Evolutionary conservation across 2,888 invertebrate species (phyloP).

Genomic region (Leptinotarsa tumamoca): DNA sequence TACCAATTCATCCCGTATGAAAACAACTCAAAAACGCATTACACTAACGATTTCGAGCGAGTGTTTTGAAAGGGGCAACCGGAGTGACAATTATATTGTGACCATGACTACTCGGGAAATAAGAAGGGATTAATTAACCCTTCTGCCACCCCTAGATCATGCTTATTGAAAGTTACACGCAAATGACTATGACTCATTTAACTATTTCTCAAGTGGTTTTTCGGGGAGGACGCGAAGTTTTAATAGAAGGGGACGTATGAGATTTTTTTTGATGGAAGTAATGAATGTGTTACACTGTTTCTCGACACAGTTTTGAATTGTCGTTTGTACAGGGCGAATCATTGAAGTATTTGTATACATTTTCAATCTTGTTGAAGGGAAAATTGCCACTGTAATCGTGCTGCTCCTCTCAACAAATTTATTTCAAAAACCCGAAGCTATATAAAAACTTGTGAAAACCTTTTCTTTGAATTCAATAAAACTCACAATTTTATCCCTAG

Average conservation of each 20-base stretch:
- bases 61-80: constrained; percentile 37
- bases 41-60: constrained; percentile 21
- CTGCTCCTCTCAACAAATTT: too few species aligned
- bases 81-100: constrained; percentile 62
- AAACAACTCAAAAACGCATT: constrained; percentile 25
- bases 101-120: constrained; percentile 61
- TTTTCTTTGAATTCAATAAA: too few species aligned
- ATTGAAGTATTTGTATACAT: background rate
- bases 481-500: too few species aligned
- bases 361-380: too few species aligned
- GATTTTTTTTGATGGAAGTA: constrained; percentile 36
- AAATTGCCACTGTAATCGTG: too few species aligned
- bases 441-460: too few species aligned
- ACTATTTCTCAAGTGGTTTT: constrained; percentile 57
- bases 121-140: constrained; percentile 66
- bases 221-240: constrained; percentile 10
- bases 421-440: too few species aligned
- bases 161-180: constrained; percentile 63
- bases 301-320: constrained; percentile 18
- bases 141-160: constrained; percentile 55
- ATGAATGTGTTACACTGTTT: constrained; percentile 38
- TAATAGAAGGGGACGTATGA: constrained; percentile 34
- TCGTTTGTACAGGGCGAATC: constrained; percentile 7
- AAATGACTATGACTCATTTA: constrained; percentile 62
- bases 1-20: constrained; percentile 13